phyloP scores from a whole-genome alignment of 2,113 vertebrate genomes.

The Rhinolophus sinicus region DNA sequence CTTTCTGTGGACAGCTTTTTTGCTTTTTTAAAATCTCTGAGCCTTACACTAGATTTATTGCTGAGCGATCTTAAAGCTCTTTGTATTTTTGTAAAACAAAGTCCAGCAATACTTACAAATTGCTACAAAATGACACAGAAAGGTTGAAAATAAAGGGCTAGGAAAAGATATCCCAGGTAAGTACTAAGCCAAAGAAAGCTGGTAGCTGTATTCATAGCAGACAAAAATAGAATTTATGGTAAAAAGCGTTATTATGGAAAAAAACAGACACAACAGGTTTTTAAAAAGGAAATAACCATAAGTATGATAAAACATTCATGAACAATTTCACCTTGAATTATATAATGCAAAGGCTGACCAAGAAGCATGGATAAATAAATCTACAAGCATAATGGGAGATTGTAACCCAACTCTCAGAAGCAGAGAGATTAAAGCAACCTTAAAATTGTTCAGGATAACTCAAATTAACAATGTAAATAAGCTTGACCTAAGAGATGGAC shows the following conservation, averaged over 20 bases:
- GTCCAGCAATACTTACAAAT: conserved; percentile 19
- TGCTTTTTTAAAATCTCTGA: neutral
- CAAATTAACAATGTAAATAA: neutral
- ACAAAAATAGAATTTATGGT: conserved; percentile 4
- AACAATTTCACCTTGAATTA: neutral
- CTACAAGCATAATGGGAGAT: neutral
- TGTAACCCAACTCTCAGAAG: neutral
- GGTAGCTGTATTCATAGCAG: neutral
- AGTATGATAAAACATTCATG: neutral
- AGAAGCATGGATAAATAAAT: neutral
- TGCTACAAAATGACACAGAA: conserved; percentile 23
- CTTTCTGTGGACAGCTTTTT: neutral
- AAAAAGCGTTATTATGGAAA: neutral
- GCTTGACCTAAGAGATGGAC: neutral
- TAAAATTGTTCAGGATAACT: neutral
- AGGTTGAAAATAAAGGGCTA: conserved; percentile 24
- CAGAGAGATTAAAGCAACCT: neutral
- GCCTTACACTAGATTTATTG: neutral
- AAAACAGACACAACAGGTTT: neutral
- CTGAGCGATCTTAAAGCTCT: neutral
- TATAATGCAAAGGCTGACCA: neutral
- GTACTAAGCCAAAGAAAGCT: neutral
- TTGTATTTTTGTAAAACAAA: conserved; percentile 47
- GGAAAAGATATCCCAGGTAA: neutral
- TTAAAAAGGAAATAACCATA: neutral